A percentile compares a stretch with the other conserved stretches of the same genome.
Evolutionary conservation across 2,888 invertebrate genomes (phyloP).

Genomic region (Meliscaeva auricollis): DNA sequence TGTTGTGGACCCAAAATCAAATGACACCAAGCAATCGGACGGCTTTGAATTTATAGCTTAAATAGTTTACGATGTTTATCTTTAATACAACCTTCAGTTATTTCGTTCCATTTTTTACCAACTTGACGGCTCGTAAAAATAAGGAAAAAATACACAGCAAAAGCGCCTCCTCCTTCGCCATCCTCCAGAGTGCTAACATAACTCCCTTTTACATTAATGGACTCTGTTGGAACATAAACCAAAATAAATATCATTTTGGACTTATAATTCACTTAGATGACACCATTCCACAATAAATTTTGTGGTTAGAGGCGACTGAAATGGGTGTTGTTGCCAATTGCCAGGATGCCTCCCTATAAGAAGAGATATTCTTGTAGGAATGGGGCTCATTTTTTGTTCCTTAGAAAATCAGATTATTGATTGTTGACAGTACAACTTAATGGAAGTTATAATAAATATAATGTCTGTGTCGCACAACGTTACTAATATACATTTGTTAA

Average conservation of each 20-base stretch:
- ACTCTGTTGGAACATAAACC: neutral
- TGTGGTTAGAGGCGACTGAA: neutral
- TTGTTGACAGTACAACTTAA: conserved; percentile 8
- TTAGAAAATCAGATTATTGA: neutral
- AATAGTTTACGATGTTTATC: too few species aligned
- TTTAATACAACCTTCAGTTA: too few species aligned
- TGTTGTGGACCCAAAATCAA: too few species aligned
- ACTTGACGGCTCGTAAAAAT: neutral
- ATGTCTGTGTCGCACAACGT: conserved; percentile 1
- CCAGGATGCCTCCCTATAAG: neutral
- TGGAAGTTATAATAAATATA: conserved; percentile 4
- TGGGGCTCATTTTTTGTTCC: neutral
- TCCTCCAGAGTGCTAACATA: neutral
- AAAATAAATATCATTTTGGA: conserved; percentile 25
- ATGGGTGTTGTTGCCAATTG: neutral
- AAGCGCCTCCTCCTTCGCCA: neutral
- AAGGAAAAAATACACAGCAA: neutral
- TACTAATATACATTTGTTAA: neutral
- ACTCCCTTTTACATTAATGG: neutral
- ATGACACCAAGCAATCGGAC: too few species aligned
- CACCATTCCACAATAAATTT: conserved; percentile 5
- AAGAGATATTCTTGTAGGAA: neutral
- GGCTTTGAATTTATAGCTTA: too few species aligned
- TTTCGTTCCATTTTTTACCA: neutral
- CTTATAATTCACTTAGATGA: conserved; percentile 26